Evolutionary conservation across 2,113 vertebrate genomes (phyloP).

Genomic region (Triplophysa dalaica): DNA sequence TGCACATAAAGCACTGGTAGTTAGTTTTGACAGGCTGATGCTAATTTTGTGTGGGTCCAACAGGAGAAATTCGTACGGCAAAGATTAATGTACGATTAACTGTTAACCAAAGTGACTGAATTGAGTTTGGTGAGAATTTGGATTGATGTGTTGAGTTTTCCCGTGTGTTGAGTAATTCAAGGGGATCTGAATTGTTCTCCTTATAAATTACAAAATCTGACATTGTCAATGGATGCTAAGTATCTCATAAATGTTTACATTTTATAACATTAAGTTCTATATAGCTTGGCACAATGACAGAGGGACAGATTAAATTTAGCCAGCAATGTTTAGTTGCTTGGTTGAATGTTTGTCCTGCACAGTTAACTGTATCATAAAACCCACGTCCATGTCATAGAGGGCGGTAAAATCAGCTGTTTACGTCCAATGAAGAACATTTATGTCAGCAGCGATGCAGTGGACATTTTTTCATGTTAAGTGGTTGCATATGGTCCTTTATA

Average conservation of each 20-base stretch:
- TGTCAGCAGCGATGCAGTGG: neutral
- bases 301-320: too few relatives aligned
- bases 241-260: too few relatives aligned
- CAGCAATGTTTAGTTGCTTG: neutral
- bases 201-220: too few relatives aligned
- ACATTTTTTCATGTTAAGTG: conserved; percentile 1
- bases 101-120: too few relatives aligned
- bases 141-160: too few relatives aligned
- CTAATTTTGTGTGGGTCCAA: neutral
- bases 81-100: too few relatives aligned
- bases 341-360: neutral
- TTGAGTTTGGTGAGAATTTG: too few relatives aligned
- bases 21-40: neutral
- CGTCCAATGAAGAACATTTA: neutral
- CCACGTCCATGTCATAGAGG: conserved; percentile 1
- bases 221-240: too few relatives aligned
- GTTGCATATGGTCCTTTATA: neutral
- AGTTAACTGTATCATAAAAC: neutral
- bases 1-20: conserved; percentile 1
- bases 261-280: too few relatives aligned
- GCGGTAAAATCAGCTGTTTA: conserved; percentile 21
- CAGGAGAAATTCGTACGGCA: neutral
- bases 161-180: too few relatives aligned
- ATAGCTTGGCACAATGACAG: too few relatives aligned
- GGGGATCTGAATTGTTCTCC: too few relatives aligned